A percentile compares a stretch with the other conserved stretches of the same genome.
Conservation (phyloP, 2,113 vertebrate species). For the Donacobius atricapilla region DNA sequence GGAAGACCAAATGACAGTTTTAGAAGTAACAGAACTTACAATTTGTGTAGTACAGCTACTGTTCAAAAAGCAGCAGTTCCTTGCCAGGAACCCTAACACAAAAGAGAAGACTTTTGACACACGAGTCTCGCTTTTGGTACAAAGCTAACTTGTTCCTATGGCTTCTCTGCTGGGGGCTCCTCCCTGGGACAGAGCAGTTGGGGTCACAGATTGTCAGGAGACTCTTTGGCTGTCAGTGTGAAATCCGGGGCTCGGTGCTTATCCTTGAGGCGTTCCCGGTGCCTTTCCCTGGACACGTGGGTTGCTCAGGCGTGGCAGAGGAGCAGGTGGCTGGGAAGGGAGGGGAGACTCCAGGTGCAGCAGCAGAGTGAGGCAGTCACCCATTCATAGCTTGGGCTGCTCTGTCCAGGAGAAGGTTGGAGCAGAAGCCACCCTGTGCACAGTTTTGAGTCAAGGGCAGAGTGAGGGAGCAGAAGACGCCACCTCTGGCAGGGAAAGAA, state of each 20-base stretch:
- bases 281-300: neutral
- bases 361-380: neutral
- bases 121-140: neutral
- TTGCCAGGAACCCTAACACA: accelerated
- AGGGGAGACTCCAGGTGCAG: neutral
- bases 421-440: neutral
- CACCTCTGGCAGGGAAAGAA: neutral
- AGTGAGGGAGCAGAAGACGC: neutral
- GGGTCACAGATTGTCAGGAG: slow-evolving; percentile 35
- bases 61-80: neutral
- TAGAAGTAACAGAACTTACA: neutral
- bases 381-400: neutral
- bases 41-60: neutral
- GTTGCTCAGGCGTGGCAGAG: neutral
- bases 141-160: slow-evolving; percentile 20
- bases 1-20: neutral
- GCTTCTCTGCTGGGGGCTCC: neutral
- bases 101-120: neutral
- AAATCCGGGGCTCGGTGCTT: neutral
- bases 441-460: neutral
- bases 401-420: neutral
- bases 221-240: slow-evolving; percentile 14
- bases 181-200: neutral
- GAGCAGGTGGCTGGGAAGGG: neutral
- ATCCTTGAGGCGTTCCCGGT: neutral